phyloP scores from a whole-genome alignment of 2,888 invertebrate species.

The Sabatieria punctata region DNA sequence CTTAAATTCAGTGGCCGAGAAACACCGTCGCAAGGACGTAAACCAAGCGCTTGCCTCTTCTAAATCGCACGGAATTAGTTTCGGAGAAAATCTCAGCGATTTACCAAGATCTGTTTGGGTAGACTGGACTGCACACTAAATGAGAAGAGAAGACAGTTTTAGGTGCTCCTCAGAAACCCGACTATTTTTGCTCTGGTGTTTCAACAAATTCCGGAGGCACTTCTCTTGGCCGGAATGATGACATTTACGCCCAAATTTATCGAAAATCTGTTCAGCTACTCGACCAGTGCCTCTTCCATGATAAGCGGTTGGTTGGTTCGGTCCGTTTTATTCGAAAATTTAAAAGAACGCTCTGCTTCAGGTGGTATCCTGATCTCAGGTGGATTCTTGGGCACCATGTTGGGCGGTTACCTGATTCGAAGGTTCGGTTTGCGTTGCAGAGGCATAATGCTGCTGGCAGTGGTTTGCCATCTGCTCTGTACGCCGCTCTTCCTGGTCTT shows the following conservation, averaged over 20 bases:
- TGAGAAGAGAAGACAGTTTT: background rate
- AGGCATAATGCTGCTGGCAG: too few species aligned
- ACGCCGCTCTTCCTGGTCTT: too few species aligned
- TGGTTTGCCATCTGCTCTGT: too few species aligned
- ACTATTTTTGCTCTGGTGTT: background rate
- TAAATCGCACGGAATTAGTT: too few species aligned
- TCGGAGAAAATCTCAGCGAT: too few species aligned
- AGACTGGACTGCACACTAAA: too few species aligned
- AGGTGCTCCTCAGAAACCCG: background rate
- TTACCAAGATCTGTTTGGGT: too few species aligned
- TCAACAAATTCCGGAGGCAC: background rate
- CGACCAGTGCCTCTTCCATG: slow-evolving; percentile 5
- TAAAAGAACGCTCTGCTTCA: too few species aligned
- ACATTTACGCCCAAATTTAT: slow-evolving; percentile 11
- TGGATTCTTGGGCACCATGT: slow-evolving; percentile 5
- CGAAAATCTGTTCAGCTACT: slow-evolving; percentile 6
- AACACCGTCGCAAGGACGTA: slow-evolving; percentile 4
- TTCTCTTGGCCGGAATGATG: slow-evolving; percentile 2
- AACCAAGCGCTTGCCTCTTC: background rate
- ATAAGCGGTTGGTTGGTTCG: background rate
- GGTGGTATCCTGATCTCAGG: too few species aligned
- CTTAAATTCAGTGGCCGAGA: slow-evolving; percentile 8
- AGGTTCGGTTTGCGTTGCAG: slow-evolving; percentile 5
- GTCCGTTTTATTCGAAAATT: background rate
- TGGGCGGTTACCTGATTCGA: slow-evolving; percentile 8